A percentile compares a stretch with the other conserved stretches of the same genome.
These are phyloP conservation scores for Microplitis manilae DNA, from an alignment of 2,888 invertebrate genomes.

Conservation along the genomic window DNA sequence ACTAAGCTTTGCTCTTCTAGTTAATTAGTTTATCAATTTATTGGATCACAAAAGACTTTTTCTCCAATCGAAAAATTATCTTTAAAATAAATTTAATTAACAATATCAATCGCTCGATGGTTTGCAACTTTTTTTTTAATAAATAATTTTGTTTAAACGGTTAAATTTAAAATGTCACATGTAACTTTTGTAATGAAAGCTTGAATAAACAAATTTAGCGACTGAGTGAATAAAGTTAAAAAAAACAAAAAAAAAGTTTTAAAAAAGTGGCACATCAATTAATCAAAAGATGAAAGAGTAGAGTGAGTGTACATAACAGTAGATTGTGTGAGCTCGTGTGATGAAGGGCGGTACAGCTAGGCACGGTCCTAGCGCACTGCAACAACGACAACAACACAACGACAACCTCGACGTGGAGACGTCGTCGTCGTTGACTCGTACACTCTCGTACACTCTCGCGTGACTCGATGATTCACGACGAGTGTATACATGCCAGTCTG, in stretches of 20 bases:
- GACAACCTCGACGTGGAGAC: conserved; percentile 54
- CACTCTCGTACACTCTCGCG: conserved; percentile 58
- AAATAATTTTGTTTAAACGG: background rate
- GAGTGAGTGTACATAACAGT: conserved; percentile 2
- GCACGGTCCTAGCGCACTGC: conserved; percentile 42
- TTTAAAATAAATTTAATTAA: background rate
- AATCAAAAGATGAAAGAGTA: conserved; percentile 1
- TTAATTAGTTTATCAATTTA: background rate
- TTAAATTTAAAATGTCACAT: background rate
- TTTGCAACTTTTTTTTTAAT: background rate
- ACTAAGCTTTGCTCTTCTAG: background rate
- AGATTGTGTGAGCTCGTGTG: conserved; percentile 47
- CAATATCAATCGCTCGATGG: background rate
- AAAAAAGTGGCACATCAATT: background rate
- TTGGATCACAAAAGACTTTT: background rate
- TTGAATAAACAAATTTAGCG: background rate
- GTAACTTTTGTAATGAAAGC: background rate
- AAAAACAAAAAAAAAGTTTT: background rate
- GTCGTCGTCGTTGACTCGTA: conserved; percentile 46
- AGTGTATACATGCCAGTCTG: conserved; percentile 35
- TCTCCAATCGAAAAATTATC: background rate
- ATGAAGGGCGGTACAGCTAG: conserved; percentile 36
- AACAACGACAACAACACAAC: conserved; percentile 42
- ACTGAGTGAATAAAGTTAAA: background rate
- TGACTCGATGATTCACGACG: conserved; percentile 68